A percentile compares a stretch with the other conserved stretches of the same genome.
These are phyloP conservation scores for Ferrisia virgata DNA, from an alignment of 2,888 invertebrate genomes.

Conservation along the genomic window DNA sequence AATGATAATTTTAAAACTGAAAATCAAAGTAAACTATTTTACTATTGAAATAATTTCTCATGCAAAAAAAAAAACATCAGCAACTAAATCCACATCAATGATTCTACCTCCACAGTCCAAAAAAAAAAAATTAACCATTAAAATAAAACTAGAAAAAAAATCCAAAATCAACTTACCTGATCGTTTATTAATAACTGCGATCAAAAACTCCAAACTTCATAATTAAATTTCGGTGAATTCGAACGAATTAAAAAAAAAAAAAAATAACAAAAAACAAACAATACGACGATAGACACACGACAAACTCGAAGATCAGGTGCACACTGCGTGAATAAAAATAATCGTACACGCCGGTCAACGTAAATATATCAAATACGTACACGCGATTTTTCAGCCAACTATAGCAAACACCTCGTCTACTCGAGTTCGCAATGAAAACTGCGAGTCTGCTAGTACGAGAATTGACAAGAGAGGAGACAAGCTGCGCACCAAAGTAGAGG, in stretches of 20 bases:
- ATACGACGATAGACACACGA: background rate
- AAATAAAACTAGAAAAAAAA: background rate
- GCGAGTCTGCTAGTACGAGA: too few species aligned
- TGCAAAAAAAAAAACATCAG: background rate
- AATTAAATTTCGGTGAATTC: background rate
- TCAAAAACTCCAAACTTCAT: background rate
- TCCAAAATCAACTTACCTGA: background rate
- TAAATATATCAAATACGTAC: too few species aligned
- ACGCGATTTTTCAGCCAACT: background rate
- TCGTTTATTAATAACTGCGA: background rate
- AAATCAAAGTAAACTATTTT: too few species aligned
- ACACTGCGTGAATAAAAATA: too few species aligned
- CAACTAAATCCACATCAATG: background rate
- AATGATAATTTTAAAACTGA: too few species aligned
- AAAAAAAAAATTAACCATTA: background rate
- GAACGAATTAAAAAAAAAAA: background rate
- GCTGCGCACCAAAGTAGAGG: background rate
- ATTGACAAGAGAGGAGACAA: background rate
- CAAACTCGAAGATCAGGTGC: background rate
- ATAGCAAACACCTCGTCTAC: background rate
- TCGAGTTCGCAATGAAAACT: too few species aligned
- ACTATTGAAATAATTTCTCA: background rate
- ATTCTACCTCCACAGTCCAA: background rate
- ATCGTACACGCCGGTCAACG: too few species aligned
- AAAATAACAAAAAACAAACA: background rate